These are phyloP conservation scores for Diaphora mendica DNA, from an alignment of 2,888 invertebrate species.

Conservation along the genomic window DNA sequence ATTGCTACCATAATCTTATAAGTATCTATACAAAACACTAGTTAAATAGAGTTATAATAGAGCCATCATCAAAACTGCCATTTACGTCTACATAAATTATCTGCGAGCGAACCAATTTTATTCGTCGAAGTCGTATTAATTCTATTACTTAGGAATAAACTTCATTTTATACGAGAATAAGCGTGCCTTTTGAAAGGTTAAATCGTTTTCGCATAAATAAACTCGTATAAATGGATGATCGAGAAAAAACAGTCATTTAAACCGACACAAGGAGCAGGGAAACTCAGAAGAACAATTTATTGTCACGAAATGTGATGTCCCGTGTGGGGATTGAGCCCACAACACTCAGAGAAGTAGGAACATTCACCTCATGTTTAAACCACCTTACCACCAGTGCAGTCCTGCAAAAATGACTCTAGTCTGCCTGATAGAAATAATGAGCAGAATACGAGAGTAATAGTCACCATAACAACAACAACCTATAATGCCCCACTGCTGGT, in stretches of 20 bases:
- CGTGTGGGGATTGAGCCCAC: too few relatives aligned
- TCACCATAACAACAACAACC: too few relatives aligned
- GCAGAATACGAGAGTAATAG: too few relatives aligned
- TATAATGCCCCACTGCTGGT: too few relatives aligned
- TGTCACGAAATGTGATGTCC: too few relatives aligned
- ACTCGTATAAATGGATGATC: slow-evolving; percentile 18
- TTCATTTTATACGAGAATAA: slow-evolving; percentile 19
- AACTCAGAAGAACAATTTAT: too few relatives aligned
- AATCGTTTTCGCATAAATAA: slow-evolving; percentile 36
- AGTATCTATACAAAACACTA: neutral
- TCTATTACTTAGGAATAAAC: slow-evolving; percentile 41
- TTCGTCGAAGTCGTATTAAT: slow-evolving; percentile 31
- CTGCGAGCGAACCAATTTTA: slow-evolving; percentile 22
- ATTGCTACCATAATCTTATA: neutral
- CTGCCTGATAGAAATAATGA: too few relatives aligned
- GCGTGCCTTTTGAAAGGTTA: slow-evolving; percentile 30
- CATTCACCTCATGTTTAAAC: too few relatives aligned
- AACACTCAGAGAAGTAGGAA: too few relatives aligned
- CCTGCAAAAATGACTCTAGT: too few relatives aligned
- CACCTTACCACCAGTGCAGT: too few relatives aligned
- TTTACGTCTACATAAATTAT: slow-evolving; percentile 9
- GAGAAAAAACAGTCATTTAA: slow-evolving; percentile 3
- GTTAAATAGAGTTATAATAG: neutral
- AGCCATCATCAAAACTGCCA: neutral
- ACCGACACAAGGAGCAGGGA: too few relatives aligned